Percentiles rank a stretch among this genome's conserved stretches.
These are phyloP conservation scores for Palythoa heliodiscus DNA, from an alignment of 92 coral and sea anemone species.

Conservation along the genomic window DNA sequence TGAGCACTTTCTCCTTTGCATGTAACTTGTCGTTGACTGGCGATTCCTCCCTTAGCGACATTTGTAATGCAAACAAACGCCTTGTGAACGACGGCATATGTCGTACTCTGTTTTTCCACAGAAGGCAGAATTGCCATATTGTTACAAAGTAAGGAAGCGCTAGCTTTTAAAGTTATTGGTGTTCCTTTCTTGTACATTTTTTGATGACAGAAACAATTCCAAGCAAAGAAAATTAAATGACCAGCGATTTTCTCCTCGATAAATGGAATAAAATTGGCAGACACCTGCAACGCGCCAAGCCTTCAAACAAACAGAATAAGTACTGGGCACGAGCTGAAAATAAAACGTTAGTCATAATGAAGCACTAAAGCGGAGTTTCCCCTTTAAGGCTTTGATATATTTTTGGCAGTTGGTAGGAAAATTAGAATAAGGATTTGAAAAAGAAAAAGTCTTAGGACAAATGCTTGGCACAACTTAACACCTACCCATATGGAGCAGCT, in stretches of 20 bases:
- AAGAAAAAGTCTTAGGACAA: too few species aligned
- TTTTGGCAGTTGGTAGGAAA: too few species aligned
- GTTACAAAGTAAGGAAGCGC: conserved; percentile 91
- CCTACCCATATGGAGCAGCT: too few species aligned
- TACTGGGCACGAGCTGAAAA: conserved; percentile 10
- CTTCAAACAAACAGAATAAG: conserved; percentile 1
- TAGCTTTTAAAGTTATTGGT: conserved; percentile 83
- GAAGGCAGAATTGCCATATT: conserved; percentile 76
- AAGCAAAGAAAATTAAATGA: not conserved
- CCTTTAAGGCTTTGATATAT: too few species aligned
- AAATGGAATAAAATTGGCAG: not conserved
- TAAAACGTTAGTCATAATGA: not conserved
- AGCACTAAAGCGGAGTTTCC: too few species aligned
- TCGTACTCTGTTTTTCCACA: conserved; percentile 69
- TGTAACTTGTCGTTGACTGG: conserved; percentile 79
- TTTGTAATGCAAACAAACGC: conserved; percentile 94
- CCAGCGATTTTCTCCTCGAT: not conserved
- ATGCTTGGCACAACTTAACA: too few species aligned
- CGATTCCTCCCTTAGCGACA: conserved; percentile 73
- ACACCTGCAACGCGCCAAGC: conserved; percentile 39
- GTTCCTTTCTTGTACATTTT: conserved; percentile 79
- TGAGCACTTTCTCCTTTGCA: conserved; percentile 93
- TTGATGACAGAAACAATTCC: not conserved
- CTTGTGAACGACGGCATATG: conserved; percentile 94
- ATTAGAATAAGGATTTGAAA: too few species aligned